These are phyloP conservation scores for Streptopelia turtur DNA, from an alignment of 2,797 vertebrate species.

Conservation along the genomic window DNA sequence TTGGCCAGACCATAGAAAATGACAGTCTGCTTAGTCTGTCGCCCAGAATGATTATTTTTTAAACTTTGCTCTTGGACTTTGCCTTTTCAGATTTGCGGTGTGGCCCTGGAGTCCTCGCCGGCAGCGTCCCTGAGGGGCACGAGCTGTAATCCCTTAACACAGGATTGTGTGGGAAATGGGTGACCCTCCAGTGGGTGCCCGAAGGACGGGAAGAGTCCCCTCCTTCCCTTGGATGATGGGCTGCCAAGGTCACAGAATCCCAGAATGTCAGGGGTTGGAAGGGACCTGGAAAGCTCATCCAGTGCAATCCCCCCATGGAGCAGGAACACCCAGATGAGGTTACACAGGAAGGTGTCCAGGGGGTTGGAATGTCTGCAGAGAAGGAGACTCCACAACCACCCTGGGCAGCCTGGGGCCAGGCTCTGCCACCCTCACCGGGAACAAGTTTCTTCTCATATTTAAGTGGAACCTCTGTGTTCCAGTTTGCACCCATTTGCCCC, in stretches of 20 bases:
- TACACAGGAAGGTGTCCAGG: too few relatives aligned
- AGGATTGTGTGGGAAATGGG: not conserved
- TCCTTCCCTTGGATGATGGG: not conserved
- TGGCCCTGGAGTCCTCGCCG: rapidly evolving
- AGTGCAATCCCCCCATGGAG: too few relatives aligned
- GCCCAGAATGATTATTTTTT: constrained; percentile 39
- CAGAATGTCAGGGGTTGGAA: too few relatives aligned
- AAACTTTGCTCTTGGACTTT: not conserved
- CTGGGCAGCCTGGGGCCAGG: too few relatives aligned
- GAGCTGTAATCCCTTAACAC: not conserved
- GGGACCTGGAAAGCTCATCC: too few relatives aligned
- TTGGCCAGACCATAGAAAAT: constrained; percentile 32
- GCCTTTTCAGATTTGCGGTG: not conserved
- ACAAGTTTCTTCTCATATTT: too few relatives aligned
- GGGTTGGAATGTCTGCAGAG: too few relatives aligned
- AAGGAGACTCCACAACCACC: too few relatives aligned
- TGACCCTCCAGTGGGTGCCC: not conserved
- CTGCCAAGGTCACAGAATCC: not conserved
- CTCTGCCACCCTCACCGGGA: too few relatives aligned
- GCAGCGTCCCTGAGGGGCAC: not conserved
- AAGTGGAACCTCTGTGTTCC: too few relatives aligned
- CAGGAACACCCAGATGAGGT: too few relatives aligned
- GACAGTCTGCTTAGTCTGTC: not conserved
- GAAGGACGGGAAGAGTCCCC: not conserved
- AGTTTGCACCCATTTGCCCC: too few relatives aligned